phyloP scores from a whole-genome alignment of 2,113 vertebrate genomes.

The Salvator merianae region DNA sequence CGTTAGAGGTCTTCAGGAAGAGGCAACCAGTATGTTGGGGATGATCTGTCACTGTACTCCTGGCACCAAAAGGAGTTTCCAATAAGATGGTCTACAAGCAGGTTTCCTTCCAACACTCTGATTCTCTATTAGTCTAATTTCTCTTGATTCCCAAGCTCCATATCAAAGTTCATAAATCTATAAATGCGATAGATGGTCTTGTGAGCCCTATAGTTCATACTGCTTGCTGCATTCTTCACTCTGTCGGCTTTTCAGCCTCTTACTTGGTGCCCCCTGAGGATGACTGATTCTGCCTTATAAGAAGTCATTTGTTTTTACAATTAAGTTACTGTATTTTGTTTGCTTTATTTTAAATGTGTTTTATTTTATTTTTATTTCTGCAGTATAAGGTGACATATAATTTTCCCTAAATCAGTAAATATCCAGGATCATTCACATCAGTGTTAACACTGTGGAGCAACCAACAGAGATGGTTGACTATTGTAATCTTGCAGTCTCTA shows the following conservation, averaged over 20 bases:
- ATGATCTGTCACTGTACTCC: not conserved
- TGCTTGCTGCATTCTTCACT: no score
- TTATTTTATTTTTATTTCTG: no score
- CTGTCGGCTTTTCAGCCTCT: no score
- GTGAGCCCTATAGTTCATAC: no score
- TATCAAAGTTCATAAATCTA: not conserved
- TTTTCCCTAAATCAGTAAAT: no score
- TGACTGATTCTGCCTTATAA: no score
- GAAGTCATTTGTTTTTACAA: no score
- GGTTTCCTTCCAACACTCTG: not conserved
- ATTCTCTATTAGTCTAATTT: conserved; percentile 2
- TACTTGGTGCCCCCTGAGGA: no score
- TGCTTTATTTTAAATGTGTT: no score
- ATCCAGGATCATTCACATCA: no score
- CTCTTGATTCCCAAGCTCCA: not conserved
- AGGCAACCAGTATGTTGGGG: not conserved
- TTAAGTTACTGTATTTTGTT: no score
- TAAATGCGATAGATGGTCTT: not conserved
- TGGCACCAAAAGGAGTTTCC: not conserved
- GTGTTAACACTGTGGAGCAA: not conserved
- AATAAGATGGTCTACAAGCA: not conserved
- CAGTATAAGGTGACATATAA: no score
- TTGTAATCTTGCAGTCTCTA: not conserved
- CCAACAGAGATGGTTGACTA: not conserved
- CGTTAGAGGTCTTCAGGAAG: not conserved